Percentiles rank a stretch among this genome's conserved stretches.
Evolutionary conservation across 1,140 invertebrate species (phyloP).

Genomic region (Andrena cerasifolii): DNA sequence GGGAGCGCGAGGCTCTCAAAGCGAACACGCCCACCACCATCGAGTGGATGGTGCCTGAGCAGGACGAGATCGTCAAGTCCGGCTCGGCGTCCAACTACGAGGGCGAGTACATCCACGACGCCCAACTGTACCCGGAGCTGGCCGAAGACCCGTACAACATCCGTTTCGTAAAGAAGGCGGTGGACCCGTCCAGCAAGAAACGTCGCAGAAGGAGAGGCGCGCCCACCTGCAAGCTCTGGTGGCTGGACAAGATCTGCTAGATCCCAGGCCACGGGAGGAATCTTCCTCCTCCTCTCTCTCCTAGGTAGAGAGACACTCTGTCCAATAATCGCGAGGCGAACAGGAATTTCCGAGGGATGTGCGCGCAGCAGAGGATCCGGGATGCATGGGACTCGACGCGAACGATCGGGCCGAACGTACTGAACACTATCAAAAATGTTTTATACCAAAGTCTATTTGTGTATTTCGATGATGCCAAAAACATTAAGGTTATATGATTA

Average conservation of each 20-base stretch:
- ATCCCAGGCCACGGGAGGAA: constrained; percentile 28
- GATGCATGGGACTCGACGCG: too few relatives aligned
- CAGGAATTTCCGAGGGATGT: constrained; percentile 37
- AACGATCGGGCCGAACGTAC: constrained; percentile 51
- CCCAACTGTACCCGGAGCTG: constrained; percentile 93
- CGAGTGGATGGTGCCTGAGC: constrained; percentile 90
- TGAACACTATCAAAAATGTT: constrained; percentile 79
- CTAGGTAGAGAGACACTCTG: constrained; percentile 42
- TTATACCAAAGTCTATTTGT: constrained; percentile 87
- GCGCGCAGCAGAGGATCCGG: constrained; percentile 1
- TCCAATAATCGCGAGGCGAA: constrained; percentile 51
- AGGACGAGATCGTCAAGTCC: constrained; percentile 93
- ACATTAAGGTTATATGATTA: constrained; percentile 83
- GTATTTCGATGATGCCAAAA: constrained; percentile 87
- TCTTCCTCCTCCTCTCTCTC: constrained; percentile 47
- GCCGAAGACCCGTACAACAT: constrained; percentile 98
- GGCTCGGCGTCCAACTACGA: constrained; percentile 93
- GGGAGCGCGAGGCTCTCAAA: constrained; percentile 92
- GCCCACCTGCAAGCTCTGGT: constrained; percentile 80
- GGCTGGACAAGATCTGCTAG: constrained; percentile 83
- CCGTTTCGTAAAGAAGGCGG: constrained; percentile 91
- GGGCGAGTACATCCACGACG: constrained; percentile 95
- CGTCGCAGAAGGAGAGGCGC: constrained; percentile 84
- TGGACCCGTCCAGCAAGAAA: constrained; percentile 85
- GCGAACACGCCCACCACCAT: constrained; percentile 88